phyloP scores from a whole-genome alignment of 2,888 invertebrate species.

The Drosophila peninsularis region DNA sequence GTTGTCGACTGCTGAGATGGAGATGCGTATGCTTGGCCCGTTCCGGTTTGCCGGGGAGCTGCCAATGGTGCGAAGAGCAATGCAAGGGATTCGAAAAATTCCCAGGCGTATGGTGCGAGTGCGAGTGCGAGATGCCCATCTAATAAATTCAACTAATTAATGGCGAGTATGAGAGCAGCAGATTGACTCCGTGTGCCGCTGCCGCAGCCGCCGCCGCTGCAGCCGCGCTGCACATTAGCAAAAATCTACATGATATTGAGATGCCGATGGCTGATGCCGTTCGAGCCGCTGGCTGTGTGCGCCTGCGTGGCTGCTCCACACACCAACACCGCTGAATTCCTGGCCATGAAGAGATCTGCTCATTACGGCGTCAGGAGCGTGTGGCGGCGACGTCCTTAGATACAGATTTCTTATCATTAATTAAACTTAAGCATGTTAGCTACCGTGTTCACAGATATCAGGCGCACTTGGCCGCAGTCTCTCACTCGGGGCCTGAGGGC shows the following conservation, averaged over 20 bases:
- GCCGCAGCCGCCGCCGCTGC: conserved; percentile 22
- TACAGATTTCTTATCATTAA: conserved; percentile 85
- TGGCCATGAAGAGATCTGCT: conserved; percentile 45
- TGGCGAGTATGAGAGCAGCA: conserved; percentile 81
- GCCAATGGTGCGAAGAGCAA: conserved; percentile 73
- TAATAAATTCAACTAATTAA: conserved; percentile 85
- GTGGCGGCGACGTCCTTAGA: conserved; percentile 78
- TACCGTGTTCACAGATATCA: conserved; percentile 82
- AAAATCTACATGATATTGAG: conserved; percentile 82
- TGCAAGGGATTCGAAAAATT: conserved; percentile 79
- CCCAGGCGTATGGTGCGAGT: conserved; percentile 72
- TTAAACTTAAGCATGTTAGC: conserved; percentile 85
- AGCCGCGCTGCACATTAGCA: conserved; percentile 69
- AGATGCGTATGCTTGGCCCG: conserved; percentile 46
- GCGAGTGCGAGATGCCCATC: conserved; percentile 78
- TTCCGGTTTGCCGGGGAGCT: conserved; percentile 49
- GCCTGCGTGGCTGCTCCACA: conserved; percentile 26
- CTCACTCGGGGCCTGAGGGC: conserved; percentile 8
- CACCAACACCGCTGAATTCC: conserved; percentile 61
- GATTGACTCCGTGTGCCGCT: conserved; percentile 58
- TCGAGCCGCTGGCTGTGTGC: conserved; percentile 11
- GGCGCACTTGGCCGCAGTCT: conserved; percentile 31
- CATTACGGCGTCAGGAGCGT: conserved; percentile 57
- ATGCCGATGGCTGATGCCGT: conserved; percentile 70
- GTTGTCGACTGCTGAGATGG: conserved; percentile 10